Evolutionary conservation across 2,113 vertebrate genomes (phyloP), one percentile per base, ranked within the genome.

Genomic region (Talpa occidentalis): DNA sequence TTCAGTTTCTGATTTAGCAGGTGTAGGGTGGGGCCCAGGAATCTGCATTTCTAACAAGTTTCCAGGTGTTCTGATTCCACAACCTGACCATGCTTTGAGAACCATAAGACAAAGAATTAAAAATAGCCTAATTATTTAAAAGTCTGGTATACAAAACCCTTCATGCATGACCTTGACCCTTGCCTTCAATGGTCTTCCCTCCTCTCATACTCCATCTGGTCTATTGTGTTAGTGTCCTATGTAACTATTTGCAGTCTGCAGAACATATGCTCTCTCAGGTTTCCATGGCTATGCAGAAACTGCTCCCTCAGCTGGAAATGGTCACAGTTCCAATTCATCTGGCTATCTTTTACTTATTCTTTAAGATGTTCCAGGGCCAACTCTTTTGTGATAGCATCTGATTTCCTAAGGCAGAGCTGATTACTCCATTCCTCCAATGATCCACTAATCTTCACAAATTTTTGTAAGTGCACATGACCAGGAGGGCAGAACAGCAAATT

Each of bases 231-330:
- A 69, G 16, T 21, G 21, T 88, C 83, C 91, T 84, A 49, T 10
- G 4, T 28, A 76, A 64, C 64, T 85, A 84, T 78, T 26, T 80
- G 19, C n/a, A 60, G 54, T 77, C 67, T 91, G 52, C 52, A 67
- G 42, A 84, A 79, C 28, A 35, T 8, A 85, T 30, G 12, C 78
- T 88, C 47, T 62, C 40, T 80, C 32, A 72, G 66, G 60, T 67
- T 80, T 94, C 78, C 54, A 90, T 77, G 77, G 49, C 66, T 84
- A 93, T 81, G 40, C 59, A 93, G 60, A 91, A 93, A 90, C n/a
- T 64, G 64, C 49, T 80, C 40, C 52, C n/a, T 70, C n/a, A 76
- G 17, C 30, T 88, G 40, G 72, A 93, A 82, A 81, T 77, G 56
- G 9, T 24, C 70, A 74, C 5, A 85, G 37, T 69, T 89, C 19